Evolutionary conservation across 2,797 vertebrate species (phyloP).

Genomic region (Austrolebias charrua): DNA sequence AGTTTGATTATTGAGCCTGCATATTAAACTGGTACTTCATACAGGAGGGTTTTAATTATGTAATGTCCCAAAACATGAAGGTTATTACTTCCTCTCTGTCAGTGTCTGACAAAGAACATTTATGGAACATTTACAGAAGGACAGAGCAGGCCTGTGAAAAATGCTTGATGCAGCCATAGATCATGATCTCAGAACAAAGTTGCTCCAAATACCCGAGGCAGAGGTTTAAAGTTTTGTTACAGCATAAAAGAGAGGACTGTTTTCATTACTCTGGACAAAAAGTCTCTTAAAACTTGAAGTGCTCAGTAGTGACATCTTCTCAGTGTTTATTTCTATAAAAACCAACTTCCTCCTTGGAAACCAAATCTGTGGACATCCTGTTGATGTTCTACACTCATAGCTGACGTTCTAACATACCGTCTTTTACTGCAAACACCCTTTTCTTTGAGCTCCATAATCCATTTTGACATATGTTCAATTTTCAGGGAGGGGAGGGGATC

Average conservation of each 20-base stretch:
- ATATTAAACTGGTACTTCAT: constrained; percentile 58
- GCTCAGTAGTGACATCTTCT: constrained; percentile 4
- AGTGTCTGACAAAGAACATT: constrained; percentile 28
- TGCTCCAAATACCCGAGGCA: constrained; percentile 3
- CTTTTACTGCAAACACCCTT: background rate
- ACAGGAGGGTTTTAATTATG: constrained; percentile 13
- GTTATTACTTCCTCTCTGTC: constrained; percentile 39
- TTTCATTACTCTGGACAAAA: too few relatives aligned
- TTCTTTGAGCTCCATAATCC: constrained; percentile 13
- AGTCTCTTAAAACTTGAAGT: constrained; percentile 20
- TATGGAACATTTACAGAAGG: constrained; percentile 27
- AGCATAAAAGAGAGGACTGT: background rate
- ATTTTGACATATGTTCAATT: constrained; percentile 23
- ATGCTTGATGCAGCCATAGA: constrained; percentile 20
- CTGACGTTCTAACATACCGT: background rate
- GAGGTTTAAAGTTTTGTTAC: constrained; percentile 22
- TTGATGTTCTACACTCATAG: background rate
- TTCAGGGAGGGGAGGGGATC: background rate
- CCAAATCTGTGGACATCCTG: background rate
- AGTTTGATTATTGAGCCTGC: constrained; percentile 18
- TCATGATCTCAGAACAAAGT: constrained; percentile 22
- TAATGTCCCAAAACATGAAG: constrained; percentile 30
- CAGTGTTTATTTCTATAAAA: constrained; percentile 14
- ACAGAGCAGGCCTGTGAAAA: constrained; percentile 14
- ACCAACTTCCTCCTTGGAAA: background rate